A percentile compares a stretch with the other conserved stretches of the same genome.
These are phyloP conservation scores for Drosophila ficusphila DNA, from an alignment of 1,140 invertebrate genomes.

Conservation along the genomic window DNA sequence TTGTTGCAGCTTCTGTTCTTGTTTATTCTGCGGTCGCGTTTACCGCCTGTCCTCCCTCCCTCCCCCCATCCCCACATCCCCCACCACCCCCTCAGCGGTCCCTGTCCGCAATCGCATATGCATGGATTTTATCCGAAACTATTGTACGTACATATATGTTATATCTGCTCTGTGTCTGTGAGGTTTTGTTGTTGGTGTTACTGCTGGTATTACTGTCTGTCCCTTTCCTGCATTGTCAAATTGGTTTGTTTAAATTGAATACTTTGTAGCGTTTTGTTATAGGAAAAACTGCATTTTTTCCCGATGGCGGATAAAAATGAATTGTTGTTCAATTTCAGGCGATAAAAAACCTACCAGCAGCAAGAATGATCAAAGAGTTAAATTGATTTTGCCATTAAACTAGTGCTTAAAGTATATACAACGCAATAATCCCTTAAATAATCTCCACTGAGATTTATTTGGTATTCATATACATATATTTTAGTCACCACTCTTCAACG, in stretches of 20 bases:
- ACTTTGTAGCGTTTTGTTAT: slow-evolving; percentile 41
- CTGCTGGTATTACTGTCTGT: slow-evolving; percentile 16
- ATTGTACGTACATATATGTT: slow-evolving; percentile 15
- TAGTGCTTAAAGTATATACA: neutral
- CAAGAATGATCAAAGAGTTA: neutral
- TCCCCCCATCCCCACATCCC: no score
- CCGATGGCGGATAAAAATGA: slow-evolving; percentile 3
- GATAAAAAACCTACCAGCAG: neutral
- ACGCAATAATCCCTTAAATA: neutral
- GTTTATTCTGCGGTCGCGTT: slow-evolving; percentile 74
- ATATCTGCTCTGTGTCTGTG: slow-evolving; percentile 30
- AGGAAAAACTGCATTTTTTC: slow-evolving; percentile 13
- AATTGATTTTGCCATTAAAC: slow-evolving; percentile 18
- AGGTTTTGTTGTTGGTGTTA: slow-evolving; percentile 29
- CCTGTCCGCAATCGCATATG: slow-evolving; percentile 51
- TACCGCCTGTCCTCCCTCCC: slow-evolving; percentile 20
- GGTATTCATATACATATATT: neutral
- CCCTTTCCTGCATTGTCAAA: slow-evolving; percentile 60
- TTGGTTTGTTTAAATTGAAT: slow-evolving; percentile 79
- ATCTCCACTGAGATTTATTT: slow-evolving; percentile 1
- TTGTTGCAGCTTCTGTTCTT: slow-evolving; percentile 45
- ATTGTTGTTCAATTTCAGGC: slow-evolving; percentile 22
- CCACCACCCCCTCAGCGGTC: neutral
- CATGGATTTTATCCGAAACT: slow-evolving; percentile 50
- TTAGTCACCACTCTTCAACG: neutral